These are phyloP conservation scores for Mico argentatus DNA, from an alignment of 2,797 vertebrate genomes.

Conservation along the genomic window DNA sequence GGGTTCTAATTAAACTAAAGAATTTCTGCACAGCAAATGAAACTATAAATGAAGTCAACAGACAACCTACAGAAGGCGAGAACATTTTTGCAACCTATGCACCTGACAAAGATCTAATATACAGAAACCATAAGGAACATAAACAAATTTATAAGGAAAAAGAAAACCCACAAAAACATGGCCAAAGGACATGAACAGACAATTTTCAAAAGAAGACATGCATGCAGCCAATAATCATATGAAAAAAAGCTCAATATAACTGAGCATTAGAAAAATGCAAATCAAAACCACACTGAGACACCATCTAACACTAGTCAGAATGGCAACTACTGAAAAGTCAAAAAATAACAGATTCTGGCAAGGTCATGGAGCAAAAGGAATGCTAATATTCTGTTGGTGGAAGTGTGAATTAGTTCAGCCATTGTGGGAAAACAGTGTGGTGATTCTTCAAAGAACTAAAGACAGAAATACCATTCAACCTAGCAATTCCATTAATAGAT, in stretches of 20 bases:
- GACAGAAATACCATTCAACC: neutral
- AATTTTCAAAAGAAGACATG: neutral
- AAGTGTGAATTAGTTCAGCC: neutral
- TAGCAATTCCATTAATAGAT: neutral
- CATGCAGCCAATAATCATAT: neutral
- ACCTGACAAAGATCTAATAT: neutral
- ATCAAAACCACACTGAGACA: neutral
- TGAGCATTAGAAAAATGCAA: neutral
- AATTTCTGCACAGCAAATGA: neutral
- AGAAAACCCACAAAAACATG: neutral
- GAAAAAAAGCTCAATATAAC: neutral
- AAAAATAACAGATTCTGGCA: neutral
- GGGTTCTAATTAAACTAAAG: neutral
- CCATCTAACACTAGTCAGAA: neutral
- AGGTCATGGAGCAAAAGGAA: neutral
- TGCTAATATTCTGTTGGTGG: neutral
- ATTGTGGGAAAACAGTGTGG: neutral
- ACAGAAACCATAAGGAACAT: neutral
- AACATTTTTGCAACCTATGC: neutral
- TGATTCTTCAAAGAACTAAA: neutral
- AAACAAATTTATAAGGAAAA: neutral
- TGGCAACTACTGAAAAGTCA: neutral
- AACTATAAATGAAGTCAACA: neutral
- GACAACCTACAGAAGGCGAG: neutral
- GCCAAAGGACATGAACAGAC: neutral